These are phyloP conservation scores for Ormyrus pomaceus DNA, from an alignment of 2,888 invertebrate species.

Conservation along the genomic window DNA sequence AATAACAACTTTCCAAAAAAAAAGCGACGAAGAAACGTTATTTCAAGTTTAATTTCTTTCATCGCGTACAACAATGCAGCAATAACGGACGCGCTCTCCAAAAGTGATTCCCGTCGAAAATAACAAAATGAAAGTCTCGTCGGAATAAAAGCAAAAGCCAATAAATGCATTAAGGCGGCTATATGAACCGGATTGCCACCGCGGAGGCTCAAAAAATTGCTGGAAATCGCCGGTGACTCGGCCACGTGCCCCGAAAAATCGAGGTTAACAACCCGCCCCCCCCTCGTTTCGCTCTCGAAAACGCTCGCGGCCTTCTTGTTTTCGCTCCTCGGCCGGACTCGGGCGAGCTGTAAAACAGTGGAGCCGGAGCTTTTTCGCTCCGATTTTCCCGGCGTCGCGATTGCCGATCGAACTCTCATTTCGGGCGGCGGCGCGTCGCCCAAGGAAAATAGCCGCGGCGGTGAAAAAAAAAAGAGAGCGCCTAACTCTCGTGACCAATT, in stretches of 20 bases:
- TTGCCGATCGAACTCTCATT: slow-evolving; percentile 32
- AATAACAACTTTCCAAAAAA: too few species aligned
- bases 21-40: too few species aligned
- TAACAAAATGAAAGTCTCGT: too few species aligned
- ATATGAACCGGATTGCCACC: not conserved
- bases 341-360: slow-evolving; percentile 20
- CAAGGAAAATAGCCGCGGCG: slow-evolving; percentile 18
- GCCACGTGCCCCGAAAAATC: slow-evolving; percentile 7
- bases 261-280: not conserved
- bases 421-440: not conserved
- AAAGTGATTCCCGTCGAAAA: too few species aligned
- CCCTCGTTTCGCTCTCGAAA: slow-evolving; percentile 8
- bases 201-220: slow-evolving; percentile 21
- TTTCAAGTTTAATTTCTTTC: too few species aligned
- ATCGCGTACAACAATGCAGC: too few species aligned
- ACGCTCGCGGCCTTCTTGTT: not conserved
- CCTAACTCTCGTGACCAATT: slow-evolving; percentile 10
- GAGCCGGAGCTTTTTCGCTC: not conserved
- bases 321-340: not conserved
- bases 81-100: too few species aligned
- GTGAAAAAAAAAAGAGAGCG: slow-evolving; percentile 5
- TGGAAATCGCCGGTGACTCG: slow-evolving; percentile 8
- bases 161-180: too few species aligned
- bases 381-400: slow-evolving; percentile 10
- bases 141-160: too few species aligned